Conservation (phyloP, 1,140 invertebrate genomes). For the Hetaerina americana region DNA sequence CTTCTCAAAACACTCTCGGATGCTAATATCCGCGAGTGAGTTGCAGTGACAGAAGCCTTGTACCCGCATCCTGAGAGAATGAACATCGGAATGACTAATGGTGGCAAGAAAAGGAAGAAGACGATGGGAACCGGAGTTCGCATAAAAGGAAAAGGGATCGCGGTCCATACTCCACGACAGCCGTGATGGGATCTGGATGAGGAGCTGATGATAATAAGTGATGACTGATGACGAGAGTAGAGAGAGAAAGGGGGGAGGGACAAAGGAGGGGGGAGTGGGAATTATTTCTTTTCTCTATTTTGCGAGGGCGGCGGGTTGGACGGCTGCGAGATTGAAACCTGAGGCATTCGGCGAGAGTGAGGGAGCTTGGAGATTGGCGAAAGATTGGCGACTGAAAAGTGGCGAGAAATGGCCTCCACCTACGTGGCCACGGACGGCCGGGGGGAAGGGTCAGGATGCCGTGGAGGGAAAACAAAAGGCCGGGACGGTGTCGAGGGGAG, state of each 20-base stretch:
- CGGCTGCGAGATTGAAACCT: neutral
- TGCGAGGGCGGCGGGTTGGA: no score
- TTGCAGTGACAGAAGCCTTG: neutral
- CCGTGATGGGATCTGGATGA: neutral
- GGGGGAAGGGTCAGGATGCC: neutral
- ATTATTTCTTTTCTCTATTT: no score
- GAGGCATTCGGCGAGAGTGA: no score
- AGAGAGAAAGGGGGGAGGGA: neutral
- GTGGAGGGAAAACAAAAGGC: no score
- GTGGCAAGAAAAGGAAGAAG: neutral
- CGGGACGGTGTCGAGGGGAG: neutral
- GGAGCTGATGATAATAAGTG: neutral
- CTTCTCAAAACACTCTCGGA: neutral
- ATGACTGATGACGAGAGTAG: neutral
- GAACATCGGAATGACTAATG: neutral
- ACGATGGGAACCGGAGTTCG: neutral
- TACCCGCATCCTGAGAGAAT: neutral
- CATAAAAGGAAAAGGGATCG: neutral
- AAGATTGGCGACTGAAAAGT: no score
- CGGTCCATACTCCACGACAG: neutral
- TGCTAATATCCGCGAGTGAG: neutral
- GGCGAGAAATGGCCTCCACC: no score
- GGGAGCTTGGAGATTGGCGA: neutral
- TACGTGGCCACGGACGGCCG: no score
- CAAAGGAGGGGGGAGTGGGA: no score